Base-by-base conservation (phyloP, 2,113 vertebrate species). In the Thomomys bottae region DNA sequence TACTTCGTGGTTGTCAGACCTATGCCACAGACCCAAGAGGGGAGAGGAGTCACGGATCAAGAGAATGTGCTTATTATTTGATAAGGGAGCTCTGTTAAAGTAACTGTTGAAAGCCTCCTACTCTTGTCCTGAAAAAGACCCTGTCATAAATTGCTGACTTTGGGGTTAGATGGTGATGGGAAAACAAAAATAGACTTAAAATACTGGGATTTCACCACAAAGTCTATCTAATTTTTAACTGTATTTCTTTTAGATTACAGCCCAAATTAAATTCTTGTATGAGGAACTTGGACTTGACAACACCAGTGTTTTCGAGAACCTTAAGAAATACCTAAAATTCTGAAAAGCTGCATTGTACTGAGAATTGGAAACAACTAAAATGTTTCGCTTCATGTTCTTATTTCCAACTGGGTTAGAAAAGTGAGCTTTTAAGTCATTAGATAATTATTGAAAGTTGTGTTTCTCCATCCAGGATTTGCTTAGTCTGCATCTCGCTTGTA, bases 191-290 rank as follows among this genome's bases (percentile, higher is more conserved):
- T 54, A 54, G 80, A 57, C 42, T 67, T 34, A 18, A 30, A 78
- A 82, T 59, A 30, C 28, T 78, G 32, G 21, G 9, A 36, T 88
- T 77, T 80, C 71, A 76, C 76, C n/a, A 79, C 72, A 66, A 23
- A 90, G 61, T 21, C 91, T 88, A 3, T 66, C 89, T 92, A 68
- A 85, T 54, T 77, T 82, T 94, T 7, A 40, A 67, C 59, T 73
- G 80, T 84, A 24, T 87, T 94, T 95, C 40, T 97, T 97, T 91
- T 96, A 99, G 99, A 98, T 98, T 95, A 98, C 98, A 95, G 97
- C 98, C 70, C 98, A 98, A 54, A 96, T 99, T 78, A 98, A 99
- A 75, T 99, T 99, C 97, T 97, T 99, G 9, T 98, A 98, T 87
- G 97, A 96, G 36, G 98, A 99, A 94, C 97, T 99, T 90, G 97